Base-by-base conservation (phyloP, 2,797 vertebrate genomes). In the Semaprochilodus insignis region DNA sequence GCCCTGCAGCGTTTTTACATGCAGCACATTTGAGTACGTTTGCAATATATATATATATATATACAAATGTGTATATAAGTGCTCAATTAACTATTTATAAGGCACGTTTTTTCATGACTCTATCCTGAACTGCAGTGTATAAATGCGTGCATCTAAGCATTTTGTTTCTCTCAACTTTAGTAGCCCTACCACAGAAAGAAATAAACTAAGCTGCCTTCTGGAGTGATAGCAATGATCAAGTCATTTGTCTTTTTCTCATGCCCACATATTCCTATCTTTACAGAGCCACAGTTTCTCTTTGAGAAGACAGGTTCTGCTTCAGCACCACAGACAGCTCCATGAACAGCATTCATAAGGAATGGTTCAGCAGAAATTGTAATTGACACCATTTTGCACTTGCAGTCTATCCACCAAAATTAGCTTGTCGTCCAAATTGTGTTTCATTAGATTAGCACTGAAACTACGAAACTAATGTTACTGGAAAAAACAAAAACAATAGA, bases 1-100 rank as follows among this genome's bases (percentile, higher is more conserved):
- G 55, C 55, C 81, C 81, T 51, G 80, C 52, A 81, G 80, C 80
- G 23, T 55, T 76, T 17, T n/a, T 60, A 76, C 54, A 57, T 59
- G 23, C n/a, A 66, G 62, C 52, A 66, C 25, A 71, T 40, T 40
- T 40, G 31, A 71, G 23, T 23, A 31, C 54, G 31, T 71, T 62
- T 74, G 21, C 74, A 60, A 51, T 25, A 16, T 25, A 31, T 31
- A 31, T 31, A 31, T 31, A 31, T 31, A 31, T 31, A 31, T 31
- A 31, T 31, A 31, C 3, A 31, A 1, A 31, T 31, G 3, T 31
- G 3, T 31, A 31, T 31, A 31, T 31, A 31, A 31, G 4, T 51
- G 13, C 15, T 44, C 6, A 60, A 48, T 75, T 36, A 75, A 23
- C 11, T 60, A 62, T 62, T 60, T 60, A 62, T 60, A 59, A 74